Base-by-base conservation (phyloP, 2,113 vertebrate genomes). In the Nanorana parkeri region DNA sequence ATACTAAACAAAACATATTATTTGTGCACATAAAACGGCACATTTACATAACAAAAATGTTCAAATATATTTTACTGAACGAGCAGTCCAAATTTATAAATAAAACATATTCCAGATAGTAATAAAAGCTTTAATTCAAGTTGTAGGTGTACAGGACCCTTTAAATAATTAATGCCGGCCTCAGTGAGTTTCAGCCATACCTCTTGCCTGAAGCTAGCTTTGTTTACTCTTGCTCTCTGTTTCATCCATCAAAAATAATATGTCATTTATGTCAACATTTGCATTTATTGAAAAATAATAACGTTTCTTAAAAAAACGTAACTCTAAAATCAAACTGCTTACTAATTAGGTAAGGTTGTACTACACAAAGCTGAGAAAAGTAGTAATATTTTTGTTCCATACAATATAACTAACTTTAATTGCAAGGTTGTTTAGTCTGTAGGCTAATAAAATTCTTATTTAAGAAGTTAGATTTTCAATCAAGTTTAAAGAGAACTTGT, bases 401-500 rank as follows among this genome's bases (percentile, higher is more conserved):
- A 63, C 60, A 24, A 63, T 26, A 21, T 63, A 63, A 3, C 60
- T 63, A 5, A 24, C 23, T 63, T 63, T 63, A 63, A 63, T 63
- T 21, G 29, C 54, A 21, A 0, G 32, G 55, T n/a, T 73, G 69
- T 20, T 56, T 58, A 74, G 71, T 60, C 71, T 19, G 28, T 58
- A 74, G 71, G 71, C 71, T 60, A 74, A n/a, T 74, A 51, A 24
- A 26, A 64, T 8, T 77, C 58, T 64, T 26, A 64, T 77, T 63
- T 75, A 41, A 77, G 60, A 75, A 41, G 52, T 32, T n/a, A 32
- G 4, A 64, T 63, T 75, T 77, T 77, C 16, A 64, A 64, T 64
- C 58, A 77, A 63, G 56, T 51, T 28, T 77, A 77, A 77, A 76
- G n/a, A 51, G 74, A 77, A 63, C 58, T 77, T 77, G 56, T 47